These are phyloP conservation scores for Myocastor coypus DNA, from an alignment of 2,113 vertebrate species.

Conservation along the genomic window DNA sequence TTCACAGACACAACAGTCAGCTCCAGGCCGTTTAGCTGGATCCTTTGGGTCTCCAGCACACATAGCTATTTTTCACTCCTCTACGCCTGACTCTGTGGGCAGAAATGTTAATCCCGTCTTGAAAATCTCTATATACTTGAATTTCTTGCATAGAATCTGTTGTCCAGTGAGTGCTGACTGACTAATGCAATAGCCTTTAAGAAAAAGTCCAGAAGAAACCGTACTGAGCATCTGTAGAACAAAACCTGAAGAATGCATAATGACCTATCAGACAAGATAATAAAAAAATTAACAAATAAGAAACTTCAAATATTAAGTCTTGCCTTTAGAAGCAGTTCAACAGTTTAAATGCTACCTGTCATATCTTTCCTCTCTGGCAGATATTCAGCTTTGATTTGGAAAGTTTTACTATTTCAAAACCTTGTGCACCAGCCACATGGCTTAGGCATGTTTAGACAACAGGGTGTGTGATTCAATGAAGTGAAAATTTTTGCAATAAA, in stretches of 20 bases:
- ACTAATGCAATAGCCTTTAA: conserved; percentile 41
- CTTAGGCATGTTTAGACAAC: neutral
- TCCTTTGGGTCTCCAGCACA: neutral
- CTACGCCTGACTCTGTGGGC: neutral
- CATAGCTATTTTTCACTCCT: neutral
- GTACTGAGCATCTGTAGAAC: conserved; percentile 59
- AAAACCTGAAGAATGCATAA: conserved; percentile 69
- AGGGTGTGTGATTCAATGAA: conserved; percentile 38
- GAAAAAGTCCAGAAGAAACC: conserved; percentile 8
- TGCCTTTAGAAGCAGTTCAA: neutral
- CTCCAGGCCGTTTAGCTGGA: neutral
- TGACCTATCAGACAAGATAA: conserved; percentile 50
- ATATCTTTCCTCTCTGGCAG: neutral
- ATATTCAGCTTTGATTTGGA: conserved; percentile 52
- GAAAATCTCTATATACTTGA: neutral
- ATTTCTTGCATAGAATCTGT: neutral
- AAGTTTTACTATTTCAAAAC: conserved; percentile 39
- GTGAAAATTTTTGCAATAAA: conserved; percentile 76
- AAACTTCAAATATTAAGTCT: neutral
- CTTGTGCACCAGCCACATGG: neutral
- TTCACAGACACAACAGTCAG: neutral
- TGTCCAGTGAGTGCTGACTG: neutral
- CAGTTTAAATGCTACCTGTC: neutral
- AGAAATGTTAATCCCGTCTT: neutral
- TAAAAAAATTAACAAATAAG: conserved; percentile 40